Percentiles rank a stretch among this genome's conserved stretches.
These are phyloP conservation scores for Myotis pilosus DNA, from an alignment of 2,797 vertebrate genomes.

Conservation along the genomic window DNA sequence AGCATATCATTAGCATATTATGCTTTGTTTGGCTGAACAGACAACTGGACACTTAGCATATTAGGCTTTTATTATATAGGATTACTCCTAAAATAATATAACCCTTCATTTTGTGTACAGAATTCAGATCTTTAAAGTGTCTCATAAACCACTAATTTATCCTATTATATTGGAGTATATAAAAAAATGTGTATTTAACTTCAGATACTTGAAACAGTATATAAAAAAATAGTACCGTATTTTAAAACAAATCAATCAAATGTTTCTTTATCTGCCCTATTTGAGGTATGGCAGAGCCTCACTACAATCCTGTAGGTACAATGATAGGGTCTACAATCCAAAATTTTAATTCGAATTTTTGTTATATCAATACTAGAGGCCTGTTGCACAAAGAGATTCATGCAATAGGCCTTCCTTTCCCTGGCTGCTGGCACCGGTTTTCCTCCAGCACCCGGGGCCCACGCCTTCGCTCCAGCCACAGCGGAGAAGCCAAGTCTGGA, in stretches of 20 bases:
- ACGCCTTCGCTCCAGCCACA: no score
- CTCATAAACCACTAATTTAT: background rate
- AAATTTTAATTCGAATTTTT: constrained; percentile 28
- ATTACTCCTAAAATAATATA: background rate
- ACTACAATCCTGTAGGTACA: background rate
- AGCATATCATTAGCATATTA: no score
- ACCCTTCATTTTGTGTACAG: background rate
- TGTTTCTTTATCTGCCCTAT: background rate
- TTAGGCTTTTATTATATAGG: no score
- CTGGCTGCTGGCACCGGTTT: no score
- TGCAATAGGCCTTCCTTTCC: no score
- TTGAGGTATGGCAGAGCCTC: background rate
- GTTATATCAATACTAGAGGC: background rate
- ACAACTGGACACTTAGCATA: no score
- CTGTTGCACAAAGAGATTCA: no score
- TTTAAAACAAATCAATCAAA: constrained; percentile 35
- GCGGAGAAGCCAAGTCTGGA: no score
- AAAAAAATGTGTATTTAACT: background rate
- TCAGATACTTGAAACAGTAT: constrained; percentile 33
- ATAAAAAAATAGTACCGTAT: constrained; percentile 7
- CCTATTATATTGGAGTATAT: background rate
- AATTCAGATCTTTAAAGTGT: background rate
- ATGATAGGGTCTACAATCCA: background rate
- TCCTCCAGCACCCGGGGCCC: no score
- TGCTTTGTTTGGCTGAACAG: no score